Conservation (phyloP, 2,113 vertebrate genomes). For the Xiphophorus hellerii region DNA sequence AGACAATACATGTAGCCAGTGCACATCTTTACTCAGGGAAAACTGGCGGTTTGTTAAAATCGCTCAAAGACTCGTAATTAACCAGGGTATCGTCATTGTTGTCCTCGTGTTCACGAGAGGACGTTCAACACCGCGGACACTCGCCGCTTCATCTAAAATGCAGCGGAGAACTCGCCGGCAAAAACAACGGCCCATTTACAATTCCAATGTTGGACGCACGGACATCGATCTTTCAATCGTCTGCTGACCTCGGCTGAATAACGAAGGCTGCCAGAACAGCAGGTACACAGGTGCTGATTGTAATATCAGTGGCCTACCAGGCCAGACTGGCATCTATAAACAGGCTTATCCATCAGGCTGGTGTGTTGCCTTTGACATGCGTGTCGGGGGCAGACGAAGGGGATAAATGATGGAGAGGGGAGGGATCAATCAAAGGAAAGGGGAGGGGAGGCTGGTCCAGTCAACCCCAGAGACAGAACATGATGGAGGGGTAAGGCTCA, state of each 20-base stretch:
- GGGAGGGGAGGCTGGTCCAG: constrained; percentile 70
- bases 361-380: constrained; percentile 71
- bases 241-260: constrained; percentile 70
- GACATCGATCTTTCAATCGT: constrained; percentile 72
- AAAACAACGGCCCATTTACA: constrained; percentile 61
- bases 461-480: constrained; percentile 73
- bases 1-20: constrained; percentile 35
- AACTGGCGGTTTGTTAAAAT: constrained; percentile 7
- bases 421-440: constrained; percentile 77
- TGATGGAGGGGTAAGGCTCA: constrained; percentile 80
- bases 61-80: not conserved
- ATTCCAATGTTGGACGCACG: constrained; percentile 58
- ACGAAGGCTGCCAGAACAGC: constrained; percentile 66
- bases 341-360: constrained; percentile 81
- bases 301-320: constrained; percentile 79
- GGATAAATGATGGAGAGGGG: constrained; percentile 80
- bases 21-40: constrained; percentile 7
- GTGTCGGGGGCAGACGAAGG: constrained; percentile 73
- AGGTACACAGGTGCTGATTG: constrained; percentile 80
- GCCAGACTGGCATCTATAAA: constrained; percentile 79
- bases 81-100: not conserved
- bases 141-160: constrained; percentile 32
- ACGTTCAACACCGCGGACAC: constrained; percentile 3
- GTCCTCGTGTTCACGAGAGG: not conserved
- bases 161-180: constrained; percentile 30